Base-by-base conservation (phyloP, 1,140 invertebrate species). In the Oncopodura yosiiana region DNA sequence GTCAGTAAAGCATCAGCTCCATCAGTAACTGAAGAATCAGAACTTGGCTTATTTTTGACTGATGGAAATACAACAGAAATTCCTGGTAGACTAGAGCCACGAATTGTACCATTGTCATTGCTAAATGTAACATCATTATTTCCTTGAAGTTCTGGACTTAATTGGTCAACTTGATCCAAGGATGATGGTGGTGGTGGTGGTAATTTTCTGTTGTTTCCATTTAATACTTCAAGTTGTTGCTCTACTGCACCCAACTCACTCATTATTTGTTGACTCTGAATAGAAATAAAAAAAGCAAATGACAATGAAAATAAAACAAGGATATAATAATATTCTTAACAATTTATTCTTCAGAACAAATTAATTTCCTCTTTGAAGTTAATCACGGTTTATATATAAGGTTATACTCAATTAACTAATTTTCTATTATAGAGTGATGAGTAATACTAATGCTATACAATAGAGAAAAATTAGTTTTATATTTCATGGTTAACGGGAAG, bases 41-140 rank as follows among this genome's bases (percentile, higher is more conserved):
- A 78, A 52, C 82, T 81, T 3, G 87, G 87, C 65, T 91, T 91
- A 68, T 89, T 89, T 68, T 89, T 89, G 12, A 91, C 84, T 63
- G 85, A 87, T 1, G 87, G 87, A 72, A 91, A 91, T 69, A 91
- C 88, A 62, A 91, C 79, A 38, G 52, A 52, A 1, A 56, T 44
- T 6, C 58, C 83, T 82, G 18, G 83, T 79, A 69, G 84, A 86
- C 49, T 82, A n/a, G n/a, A n/a, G n/a, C n/a, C n/a, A 77, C 39
- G 70, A 71, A 30, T 68, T 63, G 46, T 68, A 67, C 57, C 74
- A 69, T 52, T 74, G 18, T 54, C 54, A 55, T 66, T 56, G 4
- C 59, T 41, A 29, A 63, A 53, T n/a, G 55, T 58, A 32, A 61
- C 58, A 51, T 62, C 63, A 44, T 63, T 62, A 19, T 58, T 61